A percentile compares a stretch with the other conserved stretches of the same genome.
Evolutionary conservation across 1,140 invertebrate species (phyloP).

Genomic region (Meloidogyne hapla): DNA sequence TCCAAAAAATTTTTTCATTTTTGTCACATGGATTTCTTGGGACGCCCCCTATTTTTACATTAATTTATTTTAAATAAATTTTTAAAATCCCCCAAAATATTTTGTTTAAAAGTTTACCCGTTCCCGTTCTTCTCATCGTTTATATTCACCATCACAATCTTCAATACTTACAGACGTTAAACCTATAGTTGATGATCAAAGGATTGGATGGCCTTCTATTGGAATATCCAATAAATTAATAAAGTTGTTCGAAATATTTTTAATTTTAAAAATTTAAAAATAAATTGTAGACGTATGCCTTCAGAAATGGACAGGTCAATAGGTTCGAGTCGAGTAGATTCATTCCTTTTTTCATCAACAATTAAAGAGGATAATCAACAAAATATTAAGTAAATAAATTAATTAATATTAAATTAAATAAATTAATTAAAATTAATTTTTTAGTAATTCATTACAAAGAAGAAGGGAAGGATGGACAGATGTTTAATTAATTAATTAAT

Average conservation of each 20-base stretch:
- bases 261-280: too few relatives aligned
- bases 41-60: too few relatives aligned
- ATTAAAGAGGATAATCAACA: neutral
- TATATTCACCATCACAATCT: neutral
- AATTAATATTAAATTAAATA: too few relatives aligned
- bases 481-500: neutral
- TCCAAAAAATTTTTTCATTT: too few relatives aligned
- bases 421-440: neutral
- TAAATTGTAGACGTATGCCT: neutral
- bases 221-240: neutral
- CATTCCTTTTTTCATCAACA: neutral
- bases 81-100: neutral
- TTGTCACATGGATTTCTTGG: too few relatives aligned
- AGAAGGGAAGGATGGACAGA: neutral
- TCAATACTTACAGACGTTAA: conserved; percentile 6
- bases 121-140: neutral
- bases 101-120: neutral
- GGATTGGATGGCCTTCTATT: neutral
- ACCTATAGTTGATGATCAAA: conserved; percentile 1
- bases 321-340: conserved; percentile 1
- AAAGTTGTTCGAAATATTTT: too few relatives aligned
- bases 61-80: too few relatives aligned
- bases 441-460: neutral
- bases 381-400: too few relatives aligned
- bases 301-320: conserved; percentile 1